Conservation (phyloP, 2,797 vertebrate genomes). For the Pseudotriccus pelzelni region DNA sequence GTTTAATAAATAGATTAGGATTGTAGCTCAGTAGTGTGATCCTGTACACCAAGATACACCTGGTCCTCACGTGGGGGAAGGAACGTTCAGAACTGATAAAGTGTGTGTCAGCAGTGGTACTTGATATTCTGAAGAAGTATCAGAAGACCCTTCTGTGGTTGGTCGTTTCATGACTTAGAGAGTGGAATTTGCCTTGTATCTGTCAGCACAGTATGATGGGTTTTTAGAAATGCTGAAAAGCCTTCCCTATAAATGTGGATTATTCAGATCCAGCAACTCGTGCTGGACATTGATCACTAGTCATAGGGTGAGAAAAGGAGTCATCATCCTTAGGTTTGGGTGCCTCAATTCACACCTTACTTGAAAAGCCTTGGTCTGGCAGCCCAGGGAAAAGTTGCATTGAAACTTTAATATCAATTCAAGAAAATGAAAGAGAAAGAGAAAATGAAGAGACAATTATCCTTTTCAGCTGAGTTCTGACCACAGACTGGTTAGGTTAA, state of each 20-base stretch:
- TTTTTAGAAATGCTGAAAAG: not conserved
- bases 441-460: not conserved
- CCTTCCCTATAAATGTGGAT: not conserved
- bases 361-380: not conserved
- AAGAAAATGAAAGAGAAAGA: not conserved
- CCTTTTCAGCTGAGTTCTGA: not conserved
- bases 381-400: not conserved
- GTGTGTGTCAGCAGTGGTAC: not conserved
- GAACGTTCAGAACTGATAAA: not conserved
- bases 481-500: not conserved
- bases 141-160: not conserved
- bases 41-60: rapidly evolving
- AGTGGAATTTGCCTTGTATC: not conserved
- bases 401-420: not conserved
- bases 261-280: not conserved
- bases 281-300: not conserved
- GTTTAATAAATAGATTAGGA: not conserved
- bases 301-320: not conserved
- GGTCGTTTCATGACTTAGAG: not conserved
- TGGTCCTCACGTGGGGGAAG: not conserved
- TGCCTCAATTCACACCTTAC: not conserved
- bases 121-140: not conserved
- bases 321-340: not conserved
- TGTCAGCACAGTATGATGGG: not conserved
- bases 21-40: not conserved